Evolutionary conservation across 2,113 vertebrate genomes (phyloP).

Genomic region (Tylochromis polylepis): DNA sequence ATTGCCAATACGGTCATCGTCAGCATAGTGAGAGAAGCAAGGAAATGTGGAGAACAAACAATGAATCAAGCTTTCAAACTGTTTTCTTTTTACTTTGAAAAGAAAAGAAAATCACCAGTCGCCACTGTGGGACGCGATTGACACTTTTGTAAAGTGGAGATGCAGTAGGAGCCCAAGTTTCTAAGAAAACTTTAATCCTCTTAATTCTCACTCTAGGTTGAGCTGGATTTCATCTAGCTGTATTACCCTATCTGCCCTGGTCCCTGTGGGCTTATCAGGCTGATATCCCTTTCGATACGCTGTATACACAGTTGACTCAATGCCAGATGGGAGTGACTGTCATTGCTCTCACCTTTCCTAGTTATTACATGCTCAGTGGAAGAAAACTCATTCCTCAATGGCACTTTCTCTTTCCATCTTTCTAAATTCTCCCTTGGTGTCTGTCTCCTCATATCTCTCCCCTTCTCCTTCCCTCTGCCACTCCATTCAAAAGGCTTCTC

Average conservation of each 20-base stretch:
- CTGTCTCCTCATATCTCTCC: constrained; percentile 2
- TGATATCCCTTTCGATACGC: constrained; percentile 32
- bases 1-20: not conserved
- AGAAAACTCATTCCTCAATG: constrained; percentile 33
- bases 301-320: not conserved
- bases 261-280: constrained; percentile 1
- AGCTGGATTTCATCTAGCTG: constrained; percentile 36
- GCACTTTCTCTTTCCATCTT: not conserved
- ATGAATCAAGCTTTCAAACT: not conserved
- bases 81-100: not conserved
- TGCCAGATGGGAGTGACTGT: constrained; percentile 37
- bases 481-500: constrained; percentile 19
- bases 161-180: not conserved
- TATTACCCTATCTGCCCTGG: constrained; percentile 24
- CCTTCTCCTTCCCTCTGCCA: not conserved
- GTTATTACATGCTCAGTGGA: constrained; percentile 42
- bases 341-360: constrained; percentile 59
- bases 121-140: not conserved
- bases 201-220: constrained; percentile 37
- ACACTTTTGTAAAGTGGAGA: not conserved
- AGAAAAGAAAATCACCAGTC: not conserved
- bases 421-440: not conserved
- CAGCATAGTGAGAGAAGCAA: not conserved
- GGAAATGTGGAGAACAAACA: not conserved
- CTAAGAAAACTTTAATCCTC: constrained; percentile 31